A percentile compares a stretch with the other conserved stretches of the same genome.
Evolutionary conservation across 2,888 invertebrate species (phyloP).

Genomic region (Campoplex nolae): DNA sequence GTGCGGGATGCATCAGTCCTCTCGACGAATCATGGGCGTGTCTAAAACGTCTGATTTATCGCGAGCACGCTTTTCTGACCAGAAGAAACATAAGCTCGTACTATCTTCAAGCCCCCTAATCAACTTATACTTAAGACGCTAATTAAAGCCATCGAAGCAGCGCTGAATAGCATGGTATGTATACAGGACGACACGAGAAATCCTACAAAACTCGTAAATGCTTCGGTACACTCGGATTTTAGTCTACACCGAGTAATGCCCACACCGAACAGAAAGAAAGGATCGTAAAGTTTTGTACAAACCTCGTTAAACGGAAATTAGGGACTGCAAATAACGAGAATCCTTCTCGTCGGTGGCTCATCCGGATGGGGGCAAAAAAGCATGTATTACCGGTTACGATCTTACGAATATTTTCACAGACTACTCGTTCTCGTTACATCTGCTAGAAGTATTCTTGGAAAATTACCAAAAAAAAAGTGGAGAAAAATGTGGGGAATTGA

Average conservation of each 20-base stretch:
- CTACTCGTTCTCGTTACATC: neutral
- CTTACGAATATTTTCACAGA: neutral
- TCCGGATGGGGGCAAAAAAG: neutral
- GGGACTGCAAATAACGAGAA: constrained; percentile 10
- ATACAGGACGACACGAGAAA: constrained; percentile 36
- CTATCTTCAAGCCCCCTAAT: constrained; percentile 70
- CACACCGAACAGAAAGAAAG: constrained; percentile 38
- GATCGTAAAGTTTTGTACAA: constrained; percentile 69
- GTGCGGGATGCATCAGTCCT: constrained; percentile 57
- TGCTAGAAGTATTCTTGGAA: neutral
- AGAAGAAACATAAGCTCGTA: constrained; percentile 11
- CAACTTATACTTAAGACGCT: constrained; percentile 74
- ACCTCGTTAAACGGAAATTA: constrained; percentile 59
- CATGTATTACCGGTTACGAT: neutral
- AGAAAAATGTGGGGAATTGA: neutral
- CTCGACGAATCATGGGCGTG: constrained; percentile 70
- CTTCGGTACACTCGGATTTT: constrained; percentile 50
- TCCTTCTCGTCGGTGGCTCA: neutral
- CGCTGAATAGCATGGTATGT: constrained; percentile 57
- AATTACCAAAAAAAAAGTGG: neutral
- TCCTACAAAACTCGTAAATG: constrained; percentile 59
- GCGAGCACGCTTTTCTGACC: constrained; percentile 60
- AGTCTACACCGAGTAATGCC: constrained; percentile 28
- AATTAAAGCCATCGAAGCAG: constrained; percentile 71
- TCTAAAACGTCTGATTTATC: constrained; percentile 67